phyloP scores from a whole-genome alignment of 2,113 vertebrate genomes.

The Lagopus muta region DNA sequence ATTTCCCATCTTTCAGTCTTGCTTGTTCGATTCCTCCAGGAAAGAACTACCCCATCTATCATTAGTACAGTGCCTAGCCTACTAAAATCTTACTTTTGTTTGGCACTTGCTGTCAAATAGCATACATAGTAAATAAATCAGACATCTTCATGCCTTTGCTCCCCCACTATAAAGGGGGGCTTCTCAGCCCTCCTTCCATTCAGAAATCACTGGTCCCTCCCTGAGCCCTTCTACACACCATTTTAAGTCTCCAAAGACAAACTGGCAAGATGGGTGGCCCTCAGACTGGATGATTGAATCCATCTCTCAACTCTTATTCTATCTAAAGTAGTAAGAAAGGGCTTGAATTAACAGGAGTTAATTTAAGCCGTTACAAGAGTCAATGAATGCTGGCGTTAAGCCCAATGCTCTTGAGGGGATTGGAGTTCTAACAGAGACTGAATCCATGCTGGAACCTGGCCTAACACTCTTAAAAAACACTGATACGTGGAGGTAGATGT shows the following conservation, averaged over 20 bases:
- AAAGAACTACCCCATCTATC: neutral
- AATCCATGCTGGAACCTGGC: constrained; percentile 37
- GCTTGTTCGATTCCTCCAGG: neutral
- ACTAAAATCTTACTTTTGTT: neutral
- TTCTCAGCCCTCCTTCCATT: neutral
- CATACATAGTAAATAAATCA: neutral
- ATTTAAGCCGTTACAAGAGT: constrained; percentile 42
- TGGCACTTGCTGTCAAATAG: neutral
- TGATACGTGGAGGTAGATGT: neutral
- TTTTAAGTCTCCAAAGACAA: neutral
- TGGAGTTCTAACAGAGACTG: constrained; percentile 21
- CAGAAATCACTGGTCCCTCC: neutral
- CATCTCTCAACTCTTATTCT: neutral
- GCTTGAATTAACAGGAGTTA: constrained; percentile 37
- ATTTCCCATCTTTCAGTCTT: neutral
- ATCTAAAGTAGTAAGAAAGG: neutral
- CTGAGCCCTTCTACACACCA: neutral
- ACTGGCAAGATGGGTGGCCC: neutral
- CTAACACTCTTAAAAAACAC: neutral
- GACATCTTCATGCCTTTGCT: neutral
- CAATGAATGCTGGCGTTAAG: constrained; percentile 52
- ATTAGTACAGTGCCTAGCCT: neutral
- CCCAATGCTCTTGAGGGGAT: constrained; percentile 52
- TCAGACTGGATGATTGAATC: constrained; percentile 1
- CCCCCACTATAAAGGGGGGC: neutral